These are phyloP conservation scores for Heliconius erato DNA, from an alignment of 2,888 invertebrate genomes.

Conservation along the genomic window DNA sequence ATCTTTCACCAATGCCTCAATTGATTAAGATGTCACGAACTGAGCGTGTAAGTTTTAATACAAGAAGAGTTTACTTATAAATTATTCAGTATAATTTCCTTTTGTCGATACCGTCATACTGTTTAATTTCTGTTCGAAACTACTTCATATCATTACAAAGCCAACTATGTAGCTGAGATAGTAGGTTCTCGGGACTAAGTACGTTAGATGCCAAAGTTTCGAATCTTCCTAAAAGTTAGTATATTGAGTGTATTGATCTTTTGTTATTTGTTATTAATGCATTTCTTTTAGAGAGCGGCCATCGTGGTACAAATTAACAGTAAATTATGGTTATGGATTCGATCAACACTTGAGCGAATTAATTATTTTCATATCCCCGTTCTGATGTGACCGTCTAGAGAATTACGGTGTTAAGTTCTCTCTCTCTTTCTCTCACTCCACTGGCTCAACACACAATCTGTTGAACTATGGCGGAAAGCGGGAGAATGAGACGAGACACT, in stretches of 20 bases:
- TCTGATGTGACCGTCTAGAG: no score
- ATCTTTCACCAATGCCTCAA: slow-evolving; percentile 21
- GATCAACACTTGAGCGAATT: no score
- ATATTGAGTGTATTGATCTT: background rate
- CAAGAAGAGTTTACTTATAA: slow-evolving; percentile 61
- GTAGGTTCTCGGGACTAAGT: background rate
- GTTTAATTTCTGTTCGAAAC: slow-evolving; percentile 64
- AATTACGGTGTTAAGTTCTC: no score
- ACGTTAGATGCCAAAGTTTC: background rate
- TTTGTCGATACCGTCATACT: slow-evolving; percentile 65
- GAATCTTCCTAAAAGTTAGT: background rate
- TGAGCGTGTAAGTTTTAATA: slow-evolving; percentile 58
- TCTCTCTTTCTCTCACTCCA: no score
- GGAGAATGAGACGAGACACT: no score
- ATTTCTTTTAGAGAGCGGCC: no score
- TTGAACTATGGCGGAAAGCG: no score
- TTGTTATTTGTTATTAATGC: background rate
- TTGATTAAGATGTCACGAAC: slow-evolving; percentile 30
- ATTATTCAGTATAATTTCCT: slow-evolving; percentile 61
- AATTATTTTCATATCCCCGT: no score
- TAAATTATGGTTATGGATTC: no score
- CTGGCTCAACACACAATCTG: no score
- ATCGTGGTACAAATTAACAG: no score
- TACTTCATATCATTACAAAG: slow-evolving; percentile 55
- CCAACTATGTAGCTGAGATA: slow-evolving; percentile 10